Percentiles rank a stretch among this genome's conserved stretches.
phyloP scores from a whole-genome alignment of 1,140 invertebrate species.

The Nasonia giraulti region DNA sequence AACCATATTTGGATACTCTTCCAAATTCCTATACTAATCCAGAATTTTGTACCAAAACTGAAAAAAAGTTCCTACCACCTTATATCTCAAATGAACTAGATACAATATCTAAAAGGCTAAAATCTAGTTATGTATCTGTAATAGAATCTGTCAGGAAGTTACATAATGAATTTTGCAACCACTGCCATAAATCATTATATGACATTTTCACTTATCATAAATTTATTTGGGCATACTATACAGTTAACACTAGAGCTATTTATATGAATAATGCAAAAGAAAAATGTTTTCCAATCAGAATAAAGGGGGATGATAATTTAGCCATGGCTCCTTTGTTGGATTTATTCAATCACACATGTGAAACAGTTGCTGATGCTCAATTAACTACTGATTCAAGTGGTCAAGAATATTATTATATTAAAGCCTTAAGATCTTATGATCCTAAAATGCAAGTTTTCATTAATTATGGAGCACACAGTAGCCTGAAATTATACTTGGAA shows the following conservation, averaged over 20 bases:
- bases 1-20: slow-evolving; percentile 77
- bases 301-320: slow-evolving; percentile 75
- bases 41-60: slow-evolving; percentile 71
- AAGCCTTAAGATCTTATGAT: slow-evolving; percentile 70
- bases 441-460: slow-evolving; percentile 83
- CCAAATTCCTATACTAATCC: slow-evolving; percentile 76
- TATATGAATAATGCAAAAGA: slow-evolving; percentile 72
- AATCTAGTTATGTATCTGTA: slow-evolving; percentile 57
- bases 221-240: slow-evolving; percentile 80
- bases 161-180: slow-evolving; percentile 67
- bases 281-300: slow-evolving; percentile 61
- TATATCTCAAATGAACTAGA: slow-evolving; percentile 57
- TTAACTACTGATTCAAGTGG: slow-evolving; percentile 67
- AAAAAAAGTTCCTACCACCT: slow-evolving; percentile 62
- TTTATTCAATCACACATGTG: slow-evolving; percentile 83
- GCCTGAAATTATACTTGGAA: slow-evolving; percentile 80
- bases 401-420: slow-evolving; percentile 76
- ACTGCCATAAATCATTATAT: slow-evolving; percentile 68
- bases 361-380: slow-evolving; percentile 74
- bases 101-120: slow-evolving; percentile 54
- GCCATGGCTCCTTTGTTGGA: slow-evolving; percentile 87
- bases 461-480: slow-evolving; percentile 83
- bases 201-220: slow-evolving; percentile 68
- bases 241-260: slow-evolving; percentile 86
- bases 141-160: slow-evolving; percentile 64